phyloP scores from a whole-genome alignment of 2,113 vertebrate genomes.

The Catagonus wagneri region DNA sequence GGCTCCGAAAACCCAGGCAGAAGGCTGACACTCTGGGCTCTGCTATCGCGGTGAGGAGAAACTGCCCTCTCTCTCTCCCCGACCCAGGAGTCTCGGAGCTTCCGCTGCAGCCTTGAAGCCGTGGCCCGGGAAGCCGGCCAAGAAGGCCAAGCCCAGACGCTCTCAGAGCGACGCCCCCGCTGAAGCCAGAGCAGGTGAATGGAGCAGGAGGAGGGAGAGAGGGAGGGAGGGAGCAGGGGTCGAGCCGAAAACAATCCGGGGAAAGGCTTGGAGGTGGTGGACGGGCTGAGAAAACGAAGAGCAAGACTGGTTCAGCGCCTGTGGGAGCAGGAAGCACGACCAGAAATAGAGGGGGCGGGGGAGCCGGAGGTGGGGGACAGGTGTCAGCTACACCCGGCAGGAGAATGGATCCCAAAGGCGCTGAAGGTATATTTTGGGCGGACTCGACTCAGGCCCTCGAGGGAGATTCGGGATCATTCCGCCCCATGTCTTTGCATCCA shows the following conservation, averaged over 20 bases:
- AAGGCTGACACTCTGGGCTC: background rate
- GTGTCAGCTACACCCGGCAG: accelerated
- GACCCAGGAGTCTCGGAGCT: background rate
- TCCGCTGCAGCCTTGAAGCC: background rate
- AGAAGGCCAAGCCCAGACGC: background rate
- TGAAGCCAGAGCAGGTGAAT: background rate
- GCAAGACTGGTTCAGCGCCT: accelerated
- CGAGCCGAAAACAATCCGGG: background rate
- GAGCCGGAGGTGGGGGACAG: background rate
- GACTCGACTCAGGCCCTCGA: background rate
- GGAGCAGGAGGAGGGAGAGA: background rate
- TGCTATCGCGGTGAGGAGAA: background rate
- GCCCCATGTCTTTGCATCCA: background rate
- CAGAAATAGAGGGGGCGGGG: background rate
- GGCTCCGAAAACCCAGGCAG: background rate
- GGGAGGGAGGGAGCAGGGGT: background rate
- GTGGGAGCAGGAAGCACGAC: background rate
- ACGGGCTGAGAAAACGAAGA: background rate
- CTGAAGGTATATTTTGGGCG: background rate
- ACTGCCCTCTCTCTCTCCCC: background rate
- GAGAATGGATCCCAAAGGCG: background rate
- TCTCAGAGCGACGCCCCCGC: background rate
- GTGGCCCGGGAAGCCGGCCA: background rate
- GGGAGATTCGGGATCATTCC: background rate
- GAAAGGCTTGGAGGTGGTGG: background rate